A percentile compares a stretch with the other conserved stretches of the same genome.
Evolutionary conservation across 2,113 vertebrate genomes (phyloP).

Genomic region (Hepsetus odoe): DNA sequence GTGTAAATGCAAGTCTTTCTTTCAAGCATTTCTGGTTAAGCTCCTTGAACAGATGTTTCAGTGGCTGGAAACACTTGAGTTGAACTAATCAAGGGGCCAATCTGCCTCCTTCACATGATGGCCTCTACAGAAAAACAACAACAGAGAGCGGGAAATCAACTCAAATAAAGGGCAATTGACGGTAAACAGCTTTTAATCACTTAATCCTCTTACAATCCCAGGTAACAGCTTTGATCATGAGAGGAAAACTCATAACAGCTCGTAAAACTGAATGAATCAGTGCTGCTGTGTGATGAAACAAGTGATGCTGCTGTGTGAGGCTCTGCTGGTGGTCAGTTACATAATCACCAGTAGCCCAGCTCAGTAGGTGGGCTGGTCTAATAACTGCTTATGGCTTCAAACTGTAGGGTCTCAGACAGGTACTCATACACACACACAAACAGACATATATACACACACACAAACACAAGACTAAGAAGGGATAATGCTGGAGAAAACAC

Average conservation of each 20-base stretch:
- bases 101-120: constrained; percentile 31
- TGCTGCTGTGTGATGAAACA: not conserved
- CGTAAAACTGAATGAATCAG: not conserved
- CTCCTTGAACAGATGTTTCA: not conserved
- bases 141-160: constrained; percentile 3
- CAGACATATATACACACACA: constrained; percentile 20
- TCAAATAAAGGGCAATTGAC: constrained; percentile 20
- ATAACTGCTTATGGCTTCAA: constrained; percentile 15
- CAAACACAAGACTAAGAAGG: not conserved
- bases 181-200: constrained; percentile 18
- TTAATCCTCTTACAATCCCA: constrained; percentile 3
- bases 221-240: constrained; percentile 11
- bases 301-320: not conserved
- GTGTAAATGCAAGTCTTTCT: too few species aligned
- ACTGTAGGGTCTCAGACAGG: not conserved
- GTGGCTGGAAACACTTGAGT: not conserved
- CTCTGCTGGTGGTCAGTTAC: constrained; percentile 5
- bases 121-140: constrained; percentile 7
- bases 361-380: constrained; percentile 20
- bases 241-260: constrained; percentile 2
- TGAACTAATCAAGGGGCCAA: constrained; percentile 11
- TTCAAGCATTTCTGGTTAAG: not conserved
- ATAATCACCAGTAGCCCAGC: constrained; percentile 36
- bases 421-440: constrained; percentile 29
- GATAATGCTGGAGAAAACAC: not conserved